Evolutionary conservation across 2,888 invertebrate species (phyloP), one percentile per base, ranked within the genome.

Genomic region (Didymodactylos carnosus): DNA sequence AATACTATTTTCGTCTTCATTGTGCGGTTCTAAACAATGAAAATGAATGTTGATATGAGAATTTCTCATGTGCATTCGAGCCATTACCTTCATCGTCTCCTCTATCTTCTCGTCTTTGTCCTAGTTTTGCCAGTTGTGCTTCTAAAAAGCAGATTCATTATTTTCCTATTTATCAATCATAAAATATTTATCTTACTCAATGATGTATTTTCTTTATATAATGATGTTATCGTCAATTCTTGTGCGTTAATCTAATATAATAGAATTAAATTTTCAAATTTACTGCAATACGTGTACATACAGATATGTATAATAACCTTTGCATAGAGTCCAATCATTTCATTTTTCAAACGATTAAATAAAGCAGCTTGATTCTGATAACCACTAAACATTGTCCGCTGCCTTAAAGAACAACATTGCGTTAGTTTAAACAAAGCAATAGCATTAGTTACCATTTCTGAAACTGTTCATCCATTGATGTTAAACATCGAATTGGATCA

Each of bases 331-430:
- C 39, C 62, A 14, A 74, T 39, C 29, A 74, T 74, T 39, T 74
- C 74, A 25, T 53, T 51, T 39, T 74, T 74, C 23, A 71, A 46
- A n/a, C 71, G 71, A 43, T 35, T 43, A 53, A 74, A 74, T 46
- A 74, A 19, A 16, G 71, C 53, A 7, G 74, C 70, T 71, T 74
- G 74, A 39, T 23, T 43, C 41, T 74, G 74, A 71, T 74, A 74
- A 10, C 71, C 25, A 39, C 51, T 71, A 39, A 74, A 74, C 74
- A 71, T 71, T 1, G 35, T 27, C 29, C 53, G 51, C 46, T 74
- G 71, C 74, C 74, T 71, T 23, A 35, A 35, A 19, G 70, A 40
- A 40, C 25, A 49, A 70, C 73, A 23, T 39, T n/a, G 7, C 43
- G 46, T 35, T 70, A 46, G 19, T 51, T 71, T 27, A 39, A 39